Evolutionary conservation across 2,888 invertebrate genomes (phyloP).

Genomic region (Pristionchus maxplancki): DNA sequence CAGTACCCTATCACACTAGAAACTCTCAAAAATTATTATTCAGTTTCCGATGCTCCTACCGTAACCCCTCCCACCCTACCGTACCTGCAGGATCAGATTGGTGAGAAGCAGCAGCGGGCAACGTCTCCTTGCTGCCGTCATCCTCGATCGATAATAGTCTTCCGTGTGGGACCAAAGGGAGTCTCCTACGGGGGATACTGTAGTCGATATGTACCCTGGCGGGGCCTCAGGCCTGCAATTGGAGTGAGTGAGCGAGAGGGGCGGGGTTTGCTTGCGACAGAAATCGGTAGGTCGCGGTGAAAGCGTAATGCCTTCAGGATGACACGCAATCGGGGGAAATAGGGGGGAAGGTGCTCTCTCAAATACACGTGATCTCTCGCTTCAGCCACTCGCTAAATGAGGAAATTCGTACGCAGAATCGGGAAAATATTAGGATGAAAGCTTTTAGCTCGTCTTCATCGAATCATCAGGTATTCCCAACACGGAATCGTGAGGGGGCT

Average conservation of each 20-base stretch:
- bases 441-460: constrained; percentile 16
- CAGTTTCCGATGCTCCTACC: constrained; percentile 2
- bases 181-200: not conserved
- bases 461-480: constrained; percentile 16
- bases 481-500: not conserved
- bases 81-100: constrained; percentile 60
- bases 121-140: constrained; percentile 8
- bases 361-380: not conserved
- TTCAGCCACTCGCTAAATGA: not conserved
- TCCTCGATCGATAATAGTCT: not conserved
- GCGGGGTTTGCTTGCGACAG: not conserved
- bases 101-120: constrained; percentile 65
- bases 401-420: not conserved
- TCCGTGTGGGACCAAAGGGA: not conserved
- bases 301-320: constrained; percentile 27
- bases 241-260: not conserved
- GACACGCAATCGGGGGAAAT: not conserved
- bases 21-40: not conserved
- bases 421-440: not conserved
- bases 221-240: constrained; percentile 9
- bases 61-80: not conserved
- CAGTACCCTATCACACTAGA: too few species aligned
- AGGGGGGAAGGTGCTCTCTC: not conserved
- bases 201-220: constrained; percentile 11
- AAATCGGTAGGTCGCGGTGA: not conserved